These are phyloP conservation scores for Euura lappo DNA, from an alignment of 1,140 invertebrate genomes.

Conservation along the genomic window DNA sequence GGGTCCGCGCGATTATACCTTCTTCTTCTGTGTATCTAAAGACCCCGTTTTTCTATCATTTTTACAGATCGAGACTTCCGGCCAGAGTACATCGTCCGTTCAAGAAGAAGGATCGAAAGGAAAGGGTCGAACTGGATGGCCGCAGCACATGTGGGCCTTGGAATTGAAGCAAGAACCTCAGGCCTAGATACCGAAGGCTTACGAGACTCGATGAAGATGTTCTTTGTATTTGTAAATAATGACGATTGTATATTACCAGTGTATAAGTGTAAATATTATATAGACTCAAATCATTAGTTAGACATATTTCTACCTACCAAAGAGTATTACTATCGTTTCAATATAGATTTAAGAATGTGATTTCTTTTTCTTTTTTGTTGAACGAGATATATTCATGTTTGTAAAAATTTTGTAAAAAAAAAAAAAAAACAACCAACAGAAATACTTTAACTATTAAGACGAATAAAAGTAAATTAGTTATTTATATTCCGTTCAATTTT, in stretches of 20 bases:
- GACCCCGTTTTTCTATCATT: constrained; percentile 3
- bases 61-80: constrained; percentile 50
- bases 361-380: background rate
- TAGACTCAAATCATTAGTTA: too few relatives aligned
- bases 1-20: too few relatives aligned
- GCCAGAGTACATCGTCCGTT: constrained; percentile 30
- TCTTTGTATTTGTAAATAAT: background rate
- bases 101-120: constrained; percentile 57
- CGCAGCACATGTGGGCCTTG: constrained; percentile 92
- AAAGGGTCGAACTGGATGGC: constrained; percentile 92
- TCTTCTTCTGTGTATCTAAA: too few relatives aligned
- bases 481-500: too few relatives aligned
- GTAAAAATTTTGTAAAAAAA: constrained; percentile 3
- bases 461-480: background rate
- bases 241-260: background rate
- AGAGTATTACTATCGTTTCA: background rate
- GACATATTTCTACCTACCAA: background rate
- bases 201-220: background rate
- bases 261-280: background rate
- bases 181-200: constrained; percentile 33
- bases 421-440: background rate
- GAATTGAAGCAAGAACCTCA: constrained; percentile 81
- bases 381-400: background rate
- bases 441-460: background rate
- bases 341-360: background rate